Conservation (phyloP, 1,140 invertebrate species). For the Musca vetustissima region DNA sequence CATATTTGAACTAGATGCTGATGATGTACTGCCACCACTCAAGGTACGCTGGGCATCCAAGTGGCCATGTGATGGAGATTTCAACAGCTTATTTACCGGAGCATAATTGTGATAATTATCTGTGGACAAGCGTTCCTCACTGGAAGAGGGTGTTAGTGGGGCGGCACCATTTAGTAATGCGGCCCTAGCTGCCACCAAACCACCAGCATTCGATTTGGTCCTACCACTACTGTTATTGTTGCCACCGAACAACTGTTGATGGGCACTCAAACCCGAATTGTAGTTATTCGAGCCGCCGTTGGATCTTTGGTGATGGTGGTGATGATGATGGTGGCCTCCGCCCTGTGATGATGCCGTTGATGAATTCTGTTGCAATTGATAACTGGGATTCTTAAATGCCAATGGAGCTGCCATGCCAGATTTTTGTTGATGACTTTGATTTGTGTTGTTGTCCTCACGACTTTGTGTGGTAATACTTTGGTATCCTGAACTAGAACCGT, state of each 20-base stretch:
- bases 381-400: conserved; percentile 86
- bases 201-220: conserved; percentile 37
- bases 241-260: conserved; percentile 28
- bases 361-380: conserved; percentile 68
- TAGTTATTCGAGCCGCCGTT: conserved; percentile 14
- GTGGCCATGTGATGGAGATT: conserved; percentile 34
- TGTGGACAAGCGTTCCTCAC: conserved; percentile 50
- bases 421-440: neutral
- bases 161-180: conserved; percentile 45
- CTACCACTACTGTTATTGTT: neutral
- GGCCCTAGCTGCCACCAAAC: conserved; percentile 46
- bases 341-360: neutral
- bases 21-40: conserved; percentile 59
- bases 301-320: conserved; percentile 29
- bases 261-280: conserved; percentile 11
- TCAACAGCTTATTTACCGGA: conserved; percentile 24
- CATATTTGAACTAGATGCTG: conserved; percentile 39
- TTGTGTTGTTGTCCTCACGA: conserved; percentile 67
- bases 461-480: conserved; percentile 84
- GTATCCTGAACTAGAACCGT: conserved; percentile 79
- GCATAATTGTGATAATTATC: conserved; percentile 46
- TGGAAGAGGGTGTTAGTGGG: conserved; percentile 52
- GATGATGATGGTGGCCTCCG: conserved; percentile 29
- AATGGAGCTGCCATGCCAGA: conserved; percentile 61
- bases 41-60: conserved; percentile 52